Evolutionary conservation across 2,888 invertebrate species (phyloP), one percentile per base, ranked within the genome.

Genomic region (Leptinotarsa haldemani): DNA sequence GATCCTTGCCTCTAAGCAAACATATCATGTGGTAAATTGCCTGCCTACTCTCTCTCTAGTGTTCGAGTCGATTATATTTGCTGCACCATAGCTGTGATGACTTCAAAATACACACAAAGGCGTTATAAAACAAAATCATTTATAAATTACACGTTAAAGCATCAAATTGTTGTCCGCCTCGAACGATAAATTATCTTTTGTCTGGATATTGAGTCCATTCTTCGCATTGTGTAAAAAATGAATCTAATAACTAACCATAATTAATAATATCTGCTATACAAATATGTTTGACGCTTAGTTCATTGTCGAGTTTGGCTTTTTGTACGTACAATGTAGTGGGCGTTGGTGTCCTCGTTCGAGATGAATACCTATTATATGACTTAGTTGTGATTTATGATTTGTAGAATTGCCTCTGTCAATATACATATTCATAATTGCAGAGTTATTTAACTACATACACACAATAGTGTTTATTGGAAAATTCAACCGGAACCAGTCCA

Each of bases 1-100:
- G 84, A 84, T 84, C 84, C 84, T 86, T 87, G 86, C 87, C 87
- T 86, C 85, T 87, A 87, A 87, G 86, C 87, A 87, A 87, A 87
- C 87, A 87, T 87, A 87, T 87, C 87, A 87, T 86, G 85, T 86
- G 87, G 87, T 87, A 87, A 87, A 87, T 87, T 87, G 85, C 86
- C 86, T 87, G 86, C 86, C 86, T 86, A 85, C 85, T 85, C 84
- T 82, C 82, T 82, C 82, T 83, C 82, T 82, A 82, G 81, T 82
- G 83, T 80, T 83, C 84, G 82, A 82, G 80, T 81, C 83, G 83
- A 81, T 82, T 82, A 82, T 81, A 80, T 79, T 68, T 56, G 68
- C 83, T 85, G 86, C 85, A 86, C 85, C 85, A 86, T 85, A 84
- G 86, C 85, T 46, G 56, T 68, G 72, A 69, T 70, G 71, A 67